phyloP scores from a whole-genome alignment of 2,888 invertebrate genomes.

The Beris morrisii region DNA sequence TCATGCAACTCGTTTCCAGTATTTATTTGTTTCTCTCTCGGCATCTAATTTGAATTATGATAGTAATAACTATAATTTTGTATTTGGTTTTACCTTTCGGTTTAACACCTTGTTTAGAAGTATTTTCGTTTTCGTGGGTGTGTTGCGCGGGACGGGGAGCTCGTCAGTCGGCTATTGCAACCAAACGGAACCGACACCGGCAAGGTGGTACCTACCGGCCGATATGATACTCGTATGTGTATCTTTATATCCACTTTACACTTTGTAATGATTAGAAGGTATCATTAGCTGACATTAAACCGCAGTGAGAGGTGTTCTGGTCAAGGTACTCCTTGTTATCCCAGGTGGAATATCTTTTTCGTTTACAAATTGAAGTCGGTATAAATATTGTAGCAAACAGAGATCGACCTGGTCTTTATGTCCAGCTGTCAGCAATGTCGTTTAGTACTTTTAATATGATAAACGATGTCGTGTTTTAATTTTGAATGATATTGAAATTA shows the following conservation, averaged over 20 bases:
- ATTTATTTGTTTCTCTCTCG: constrained; percentile 35
- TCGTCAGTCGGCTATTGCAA: neutral
- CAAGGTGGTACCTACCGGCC: constrained; percentile 11
- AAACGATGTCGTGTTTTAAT: too few relatives aligned
- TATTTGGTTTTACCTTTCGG: constrained; percentile 38
- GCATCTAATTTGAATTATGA: constrained; percentile 38
- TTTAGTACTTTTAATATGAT: neutral
- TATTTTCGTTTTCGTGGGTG: constrained; percentile 22
- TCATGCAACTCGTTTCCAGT: constrained; percentile 12
- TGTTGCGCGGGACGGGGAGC: neutral
- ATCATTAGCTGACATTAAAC: constrained; percentile 37
- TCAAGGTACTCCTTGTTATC: neutral
- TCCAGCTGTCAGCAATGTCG: constrained; percentile 6
- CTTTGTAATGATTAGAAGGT: constrained; percentile 31
- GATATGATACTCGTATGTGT: constrained; percentile 9
- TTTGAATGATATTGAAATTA: too few relatives aligned
- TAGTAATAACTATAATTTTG: constrained; percentile 38
- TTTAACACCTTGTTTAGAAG: constrained; percentile 37
- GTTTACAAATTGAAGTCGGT: neutral
- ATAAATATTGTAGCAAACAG: neutral
- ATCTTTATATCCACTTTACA: neutral
- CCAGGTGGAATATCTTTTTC: constrained; percentile 10
- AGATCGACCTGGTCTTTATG: neutral
- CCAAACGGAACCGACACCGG: constrained; percentile 9
- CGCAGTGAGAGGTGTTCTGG: constrained; percentile 16